Percentiles rank a stretch among this genome's conserved stretches.
These are phyloP conservation scores for Dasyornis broadbenti DNA, from an alignment of 2,113 vertebrate genomes.

Conservation along the genomic window DNA sequence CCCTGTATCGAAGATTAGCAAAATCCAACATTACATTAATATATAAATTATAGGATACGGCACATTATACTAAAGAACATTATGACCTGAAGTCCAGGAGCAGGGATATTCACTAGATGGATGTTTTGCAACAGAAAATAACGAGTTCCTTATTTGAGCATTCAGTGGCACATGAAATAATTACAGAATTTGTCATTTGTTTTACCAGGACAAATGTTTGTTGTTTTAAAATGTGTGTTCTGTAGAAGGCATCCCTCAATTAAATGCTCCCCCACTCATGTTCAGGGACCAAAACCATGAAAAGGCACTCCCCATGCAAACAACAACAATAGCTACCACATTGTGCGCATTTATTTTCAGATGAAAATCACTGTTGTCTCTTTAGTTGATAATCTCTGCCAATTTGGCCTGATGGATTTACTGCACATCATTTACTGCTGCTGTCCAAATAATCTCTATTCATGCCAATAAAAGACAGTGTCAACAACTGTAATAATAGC, in stretches of 20 bases:
- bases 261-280: not conserved
- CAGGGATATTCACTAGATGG: not conserved
- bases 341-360: conserved; percentile 7
- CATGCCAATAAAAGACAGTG: conserved; percentile 7
- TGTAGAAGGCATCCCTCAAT: not conserved
- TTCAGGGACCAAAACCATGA: not conserved
- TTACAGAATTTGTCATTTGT: conserved; percentile 9
- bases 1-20: not conserved
- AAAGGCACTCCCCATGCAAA: not conserved
- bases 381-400: conserved; percentile 27
- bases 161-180: not conserved
- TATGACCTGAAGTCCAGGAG: not conserved
- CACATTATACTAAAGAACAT: not conserved
- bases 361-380: conserved; percentile 37
- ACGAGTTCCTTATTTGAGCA: not conserved
- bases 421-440: conserved; percentile 20
- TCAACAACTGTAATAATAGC: conserved; percentile 44
- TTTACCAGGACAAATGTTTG: not conserved
- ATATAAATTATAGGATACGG: not conserved
- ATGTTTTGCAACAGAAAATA: not conserved
- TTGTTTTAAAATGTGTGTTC: conserved; percentile 6
- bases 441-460: conserved; percentile 56
- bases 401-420: conserved; percentile 49
- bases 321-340: conserved; percentile 29
- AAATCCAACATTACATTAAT: not conserved